A percentile compares a stretch with the other conserved stretches of the same genome.
Conservation (phyloP, 2,888 invertebrate species). For the Eucera pruinosa region DNA sequence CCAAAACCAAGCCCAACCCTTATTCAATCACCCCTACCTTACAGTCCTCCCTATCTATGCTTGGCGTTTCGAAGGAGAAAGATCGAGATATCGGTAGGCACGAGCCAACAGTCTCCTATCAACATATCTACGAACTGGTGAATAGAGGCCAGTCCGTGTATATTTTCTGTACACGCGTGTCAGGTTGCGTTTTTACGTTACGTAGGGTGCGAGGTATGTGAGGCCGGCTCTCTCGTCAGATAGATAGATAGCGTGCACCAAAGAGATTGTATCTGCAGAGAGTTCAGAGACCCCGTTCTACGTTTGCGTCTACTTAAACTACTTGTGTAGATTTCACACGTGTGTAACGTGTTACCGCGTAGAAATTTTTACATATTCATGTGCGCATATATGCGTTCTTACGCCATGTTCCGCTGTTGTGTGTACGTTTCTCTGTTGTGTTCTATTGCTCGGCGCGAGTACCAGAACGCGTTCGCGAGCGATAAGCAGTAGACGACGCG, state of each 20-base stretch:
- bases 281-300: conserved; percentile 75
- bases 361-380: not conserved
- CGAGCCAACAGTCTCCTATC: conserved; percentile 48
- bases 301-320: not conserved
- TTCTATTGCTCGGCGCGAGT: conserved; percentile 67
- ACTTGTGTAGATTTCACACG: too few species aligned
- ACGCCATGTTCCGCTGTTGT: too few species aligned
- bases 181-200: conserved; percentile 55
- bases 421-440: conserved; percentile 67
- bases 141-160: conserved; percentile 56
- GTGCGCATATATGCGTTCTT: not conserved
- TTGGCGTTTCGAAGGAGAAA: too few species aligned
- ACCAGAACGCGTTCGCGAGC: conserved; percentile 71
- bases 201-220: conserved; percentile 58
- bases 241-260: conserved; percentile 64
- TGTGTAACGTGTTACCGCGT: not conserved
- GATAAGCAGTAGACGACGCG: conserved; percentile 71
- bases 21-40: too few species aligned
- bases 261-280: conserved; percentile 67
- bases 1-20: not conserved
- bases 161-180: conserved; percentile 51
- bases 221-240: conserved; percentile 59
- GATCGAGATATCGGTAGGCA: conserved; percentile 49
- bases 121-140: conserved; percentile 44
- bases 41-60: too few species aligned